phyloP scores from a whole-genome alignment of 2,113 vertebrate species.

The Uropsilus gracilis region DNA sequence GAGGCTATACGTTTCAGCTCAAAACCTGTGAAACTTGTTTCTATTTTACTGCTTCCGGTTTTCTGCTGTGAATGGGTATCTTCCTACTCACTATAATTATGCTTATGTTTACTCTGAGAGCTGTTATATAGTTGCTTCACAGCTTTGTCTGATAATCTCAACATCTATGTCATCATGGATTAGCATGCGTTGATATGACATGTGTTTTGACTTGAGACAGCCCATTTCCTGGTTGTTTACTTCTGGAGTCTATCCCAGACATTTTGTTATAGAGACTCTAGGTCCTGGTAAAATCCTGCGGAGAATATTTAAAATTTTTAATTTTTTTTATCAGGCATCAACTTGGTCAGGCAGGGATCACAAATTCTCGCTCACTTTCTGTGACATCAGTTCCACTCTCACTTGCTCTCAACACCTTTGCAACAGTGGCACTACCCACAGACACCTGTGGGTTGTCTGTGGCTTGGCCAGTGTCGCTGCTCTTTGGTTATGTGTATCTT shows the following conservation, averaged over 20 bases:
- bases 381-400: background rate
- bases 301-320: background rate
- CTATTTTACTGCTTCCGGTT: background rate
- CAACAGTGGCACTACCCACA: no score
- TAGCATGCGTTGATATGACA: background rate
- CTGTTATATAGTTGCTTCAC: background rate
- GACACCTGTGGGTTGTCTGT: background rate
- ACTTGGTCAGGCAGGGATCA: background rate
- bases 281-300: constrained; percentile 4
- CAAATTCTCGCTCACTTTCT: background rate
- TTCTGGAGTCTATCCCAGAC: background rate
- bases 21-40: background rate
- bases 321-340: background rate
- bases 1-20: background rate
- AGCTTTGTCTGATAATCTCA: background rate
- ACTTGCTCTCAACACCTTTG: background rate
- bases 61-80: background rate
- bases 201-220: background rate
- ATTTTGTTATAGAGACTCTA: background rate
- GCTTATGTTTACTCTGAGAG: background rate
- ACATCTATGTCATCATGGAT: background rate
- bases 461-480: background rate
- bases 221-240: background rate
- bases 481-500: background rate
- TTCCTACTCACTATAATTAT: background rate